These are phyloP conservation scores for Sesamia nonagrioides DNA, from an alignment of 1,140 invertebrate species.

Conservation along the genomic window DNA sequence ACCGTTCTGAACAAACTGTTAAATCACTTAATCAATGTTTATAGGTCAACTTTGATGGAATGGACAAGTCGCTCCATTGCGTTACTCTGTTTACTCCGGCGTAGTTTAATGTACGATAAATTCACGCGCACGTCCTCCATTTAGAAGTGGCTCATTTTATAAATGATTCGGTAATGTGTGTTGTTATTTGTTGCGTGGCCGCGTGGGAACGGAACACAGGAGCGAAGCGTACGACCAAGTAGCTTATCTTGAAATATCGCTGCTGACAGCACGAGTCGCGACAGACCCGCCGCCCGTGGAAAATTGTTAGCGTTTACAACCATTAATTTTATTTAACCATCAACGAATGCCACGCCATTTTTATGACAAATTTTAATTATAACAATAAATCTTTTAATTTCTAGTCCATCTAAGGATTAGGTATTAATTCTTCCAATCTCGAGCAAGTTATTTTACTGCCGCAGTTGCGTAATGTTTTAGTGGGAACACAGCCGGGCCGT, in stretches of 20 bases:
- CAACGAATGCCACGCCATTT: constrained; percentile 43
- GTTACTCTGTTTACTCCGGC: constrained; percentile 21
- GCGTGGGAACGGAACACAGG: constrained; percentile 71
- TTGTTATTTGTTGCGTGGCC: constrained; percentile 53
- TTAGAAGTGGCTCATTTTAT: constrained; percentile 31
- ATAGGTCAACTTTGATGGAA: constrained; percentile 44
- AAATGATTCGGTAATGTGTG: constrained; percentile 41
- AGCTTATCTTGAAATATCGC: constrained; percentile 81
- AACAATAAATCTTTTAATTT: constrained; percentile 50
- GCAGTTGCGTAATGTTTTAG: constrained; percentile 40
- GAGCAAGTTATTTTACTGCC: constrained; percentile 42
- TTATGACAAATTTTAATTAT: constrained; percentile 54
- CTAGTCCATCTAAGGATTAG: constrained; percentile 22
- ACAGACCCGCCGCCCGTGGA: constrained; percentile 53
- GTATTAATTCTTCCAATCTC: constrained; percentile 32
- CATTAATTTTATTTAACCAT: constrained; percentile 63
- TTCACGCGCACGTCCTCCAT: constrained; percentile 18
- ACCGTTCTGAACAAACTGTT: constrained; percentile 24
- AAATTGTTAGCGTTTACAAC: constrained; percentile 61
- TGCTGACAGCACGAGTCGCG: constrained; percentile 66
- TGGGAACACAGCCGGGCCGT: constrained; percentile 36
- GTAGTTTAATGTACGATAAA: constrained; percentile 31
- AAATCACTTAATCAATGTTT: constrained; percentile 39
- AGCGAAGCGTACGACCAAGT: constrained; percentile 65
- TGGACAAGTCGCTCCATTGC: background rate